phyloP scores from a whole-genome alignment of 2,797 vertebrate species.

The Graptemys geographica region DNA sequence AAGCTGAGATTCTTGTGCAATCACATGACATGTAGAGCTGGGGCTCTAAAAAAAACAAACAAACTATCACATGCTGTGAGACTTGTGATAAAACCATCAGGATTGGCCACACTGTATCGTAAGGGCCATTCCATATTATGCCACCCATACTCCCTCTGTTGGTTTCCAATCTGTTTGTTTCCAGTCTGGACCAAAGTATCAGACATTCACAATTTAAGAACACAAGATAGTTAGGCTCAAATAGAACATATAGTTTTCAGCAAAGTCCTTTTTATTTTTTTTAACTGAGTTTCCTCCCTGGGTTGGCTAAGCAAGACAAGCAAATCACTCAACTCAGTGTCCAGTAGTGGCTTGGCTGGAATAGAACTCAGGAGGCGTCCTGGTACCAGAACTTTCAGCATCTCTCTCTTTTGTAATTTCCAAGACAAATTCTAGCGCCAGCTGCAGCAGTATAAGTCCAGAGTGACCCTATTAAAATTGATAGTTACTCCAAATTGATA shows the following conservation, averaged over 20 bases:
- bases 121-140: background rate
- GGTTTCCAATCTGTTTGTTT: background rate
- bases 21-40: background rate
- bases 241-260: background rate
- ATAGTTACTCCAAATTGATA: background rate
- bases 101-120: background rate
- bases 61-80: background rate
- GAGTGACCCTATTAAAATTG: background rate
- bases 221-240: background rate
- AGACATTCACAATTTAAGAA: background rate
- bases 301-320: background rate
- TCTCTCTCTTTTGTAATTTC: background rate
- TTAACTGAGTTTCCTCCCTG: background rate
- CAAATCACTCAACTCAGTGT: background rate
- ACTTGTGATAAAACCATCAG: background rate
- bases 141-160: background rate
- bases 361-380: background rate
- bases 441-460: background rate
- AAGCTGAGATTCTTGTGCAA: background rate
- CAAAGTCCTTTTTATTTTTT: background rate
- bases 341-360: background rate
- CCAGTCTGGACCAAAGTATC: background rate
- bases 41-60: background rate
- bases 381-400: rapidly evolving
- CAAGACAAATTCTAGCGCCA: background rate